These are phyloP conservation scores for Chionomys nivalis DNA, from an alignment of 2,113 vertebrate species.

Conservation along the genomic window DNA sequence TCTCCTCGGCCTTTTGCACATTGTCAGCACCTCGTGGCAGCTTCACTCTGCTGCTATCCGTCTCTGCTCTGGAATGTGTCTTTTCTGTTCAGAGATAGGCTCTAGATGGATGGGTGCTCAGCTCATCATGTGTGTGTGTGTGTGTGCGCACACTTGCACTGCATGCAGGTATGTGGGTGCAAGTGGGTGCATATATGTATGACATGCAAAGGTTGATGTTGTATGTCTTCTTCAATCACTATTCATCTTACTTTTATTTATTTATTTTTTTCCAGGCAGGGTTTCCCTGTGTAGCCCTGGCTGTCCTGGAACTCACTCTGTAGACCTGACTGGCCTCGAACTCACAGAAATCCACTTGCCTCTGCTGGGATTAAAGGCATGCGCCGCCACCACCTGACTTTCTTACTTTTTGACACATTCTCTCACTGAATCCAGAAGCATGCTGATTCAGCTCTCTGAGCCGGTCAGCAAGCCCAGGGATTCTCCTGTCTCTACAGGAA, in stretches of 20 bases:
- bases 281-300: no score
- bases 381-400: no score
- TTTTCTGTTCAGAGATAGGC: neutral
- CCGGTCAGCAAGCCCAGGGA: neutral
- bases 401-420: neutral
- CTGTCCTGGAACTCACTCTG: no score
- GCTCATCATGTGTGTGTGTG: neutral
- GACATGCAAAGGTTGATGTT: neutral
- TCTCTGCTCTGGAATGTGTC: neutral
- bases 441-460: no score
- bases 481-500: neutral
- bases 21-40: neutral
- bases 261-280: no score
- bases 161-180: neutral
- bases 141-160: neutral
- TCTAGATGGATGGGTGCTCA: neutral
- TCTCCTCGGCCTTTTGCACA: neutral
- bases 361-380: no score
- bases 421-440: neutral
- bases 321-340: no score
- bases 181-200: neutral
- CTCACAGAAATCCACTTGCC: no score
- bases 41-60: fast-evolving
- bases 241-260: neutral
- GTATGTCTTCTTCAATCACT: no score